These are phyloP conservation scores for Enteromius afrohamiltoni DNA, from an alignment of 2,797 vertebrate genomes.

Conservation along the genomic window DNA sequence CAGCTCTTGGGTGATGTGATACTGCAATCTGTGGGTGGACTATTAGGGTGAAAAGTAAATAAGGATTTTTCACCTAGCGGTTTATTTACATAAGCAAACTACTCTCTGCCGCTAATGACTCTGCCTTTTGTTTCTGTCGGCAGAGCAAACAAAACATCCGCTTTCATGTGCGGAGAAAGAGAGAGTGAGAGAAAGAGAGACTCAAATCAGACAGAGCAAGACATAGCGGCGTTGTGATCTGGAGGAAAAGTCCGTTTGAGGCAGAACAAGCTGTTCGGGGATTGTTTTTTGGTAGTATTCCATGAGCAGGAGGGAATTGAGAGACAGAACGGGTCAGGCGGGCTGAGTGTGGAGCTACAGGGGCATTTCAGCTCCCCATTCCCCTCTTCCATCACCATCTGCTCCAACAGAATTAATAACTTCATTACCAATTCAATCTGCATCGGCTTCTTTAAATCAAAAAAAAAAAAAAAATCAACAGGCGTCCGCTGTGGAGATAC, in stretches of 20 bases:
- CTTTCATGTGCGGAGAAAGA: constrained; percentile 75
- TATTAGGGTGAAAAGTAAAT: constrained; percentile 61
- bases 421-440: constrained; percentile 61
- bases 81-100: constrained; percentile 76
- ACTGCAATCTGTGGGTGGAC: constrained; percentile 57
- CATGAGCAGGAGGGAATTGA: constrained; percentile 65
- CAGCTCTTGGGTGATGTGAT: constrained; percentile 56
- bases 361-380: constrained; percentile 55
- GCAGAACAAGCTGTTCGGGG: constrained; percentile 80
- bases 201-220: constrained; percentile 43
- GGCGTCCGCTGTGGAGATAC: constrained; percentile 35
- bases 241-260: constrained; percentile 60
- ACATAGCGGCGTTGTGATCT: constrained; percentile 42
- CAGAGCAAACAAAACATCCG: constrained; percentile 81
- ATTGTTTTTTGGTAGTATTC: constrained; percentile 79
- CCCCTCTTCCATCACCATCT: constrained; percentile 64
- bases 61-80: constrained; percentile 69
- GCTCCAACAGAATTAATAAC: constrained; percentile 64
- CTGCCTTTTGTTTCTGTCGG: constrained; percentile 80
- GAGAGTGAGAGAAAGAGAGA: constrained; percentile 66
- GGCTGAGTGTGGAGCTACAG: constrained; percentile 59
- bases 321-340: constrained; percentile 65
- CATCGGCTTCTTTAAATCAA: constrained; percentile 47
- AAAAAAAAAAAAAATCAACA: constrained; percentile 52
- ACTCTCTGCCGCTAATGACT: constrained; percentile 79